These are phyloP conservation scores for Caenorhabditis sp. DNA, from an alignment of 2,888 invertebrate species.

Conservation along the genomic window DNA sequence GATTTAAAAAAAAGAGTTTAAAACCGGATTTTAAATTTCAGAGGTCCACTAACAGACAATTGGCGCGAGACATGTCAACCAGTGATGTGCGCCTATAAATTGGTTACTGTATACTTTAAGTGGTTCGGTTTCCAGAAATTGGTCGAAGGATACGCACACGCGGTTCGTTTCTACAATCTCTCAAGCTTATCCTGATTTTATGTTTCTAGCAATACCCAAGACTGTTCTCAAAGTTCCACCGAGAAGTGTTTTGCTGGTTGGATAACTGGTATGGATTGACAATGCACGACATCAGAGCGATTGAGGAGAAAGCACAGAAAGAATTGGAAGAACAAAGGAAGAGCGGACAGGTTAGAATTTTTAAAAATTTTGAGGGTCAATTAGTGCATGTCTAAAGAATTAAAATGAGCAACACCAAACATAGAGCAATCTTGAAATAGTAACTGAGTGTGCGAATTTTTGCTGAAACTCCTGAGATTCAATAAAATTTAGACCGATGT, in stretches of 20 bases:
- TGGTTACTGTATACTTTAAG: slow-evolving; percentile 95
- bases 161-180: slow-evolving; percentile 49
- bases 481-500: too few relatives aligned
- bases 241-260: slow-evolving; percentile 98
- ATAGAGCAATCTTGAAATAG: neutral
- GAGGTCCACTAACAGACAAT: slow-evolving; percentile 81
- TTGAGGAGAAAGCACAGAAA: slow-evolving; percentile 89
- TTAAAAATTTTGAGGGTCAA: neutral
- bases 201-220: slow-evolving; percentile 74
- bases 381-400: neutral
- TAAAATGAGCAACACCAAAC: too few relatives aligned
- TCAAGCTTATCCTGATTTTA: neutral
- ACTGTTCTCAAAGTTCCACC: slow-evolving; percentile 96
- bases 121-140: slow-evolving; percentile 93
- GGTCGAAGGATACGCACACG: slow-evolving; percentile 79
- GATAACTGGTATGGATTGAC: slow-evolving; percentile 97
- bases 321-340: slow-evolving; percentile 59
- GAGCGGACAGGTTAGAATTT: slow-evolving; percentile 46
- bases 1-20: neutral
- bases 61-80: slow-evolving; percentile 61
- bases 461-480: too few relatives aligned
- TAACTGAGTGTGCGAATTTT: too few relatives aligned
- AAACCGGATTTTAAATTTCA: slow-evolving; percentile 64
- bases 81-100: slow-evolving; percentile 97
- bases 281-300: slow-evolving; percentile 94